phyloP scores from a whole-genome alignment of 2,888 invertebrate species.

The Anthrax anthrax region DNA sequence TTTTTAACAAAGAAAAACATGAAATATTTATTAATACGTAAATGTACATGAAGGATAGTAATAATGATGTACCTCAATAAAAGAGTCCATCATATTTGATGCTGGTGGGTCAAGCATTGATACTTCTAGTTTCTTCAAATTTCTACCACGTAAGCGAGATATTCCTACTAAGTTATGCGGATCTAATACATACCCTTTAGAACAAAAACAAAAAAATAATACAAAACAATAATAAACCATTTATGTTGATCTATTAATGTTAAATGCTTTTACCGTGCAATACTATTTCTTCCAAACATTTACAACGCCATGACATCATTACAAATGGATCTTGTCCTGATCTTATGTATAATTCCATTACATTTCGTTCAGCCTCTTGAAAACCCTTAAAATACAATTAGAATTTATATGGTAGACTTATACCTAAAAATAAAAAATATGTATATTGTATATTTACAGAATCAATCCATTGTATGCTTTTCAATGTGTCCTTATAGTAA shows the following conservation, averaged over 20 bases:
- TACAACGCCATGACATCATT: conserved; percentile 46
- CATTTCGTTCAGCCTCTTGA: conserved; percentile 25
- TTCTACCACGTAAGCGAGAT: conserved; percentile 27
- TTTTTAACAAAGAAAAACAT: no score
- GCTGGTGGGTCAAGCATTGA: conserved; percentile 28
- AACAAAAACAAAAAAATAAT: not conserved
- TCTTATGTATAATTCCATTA: conserved; percentile 23
- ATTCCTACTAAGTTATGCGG: conserved; percentile 32
- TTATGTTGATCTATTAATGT: no score
- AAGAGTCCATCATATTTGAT: conserved; percentile 22
- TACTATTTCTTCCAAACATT: conserved; percentile 38
- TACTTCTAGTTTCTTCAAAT: conserved; percentile 29
- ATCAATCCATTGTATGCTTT: conserved; percentile 33
- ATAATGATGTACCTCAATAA: conserved; percentile 22
- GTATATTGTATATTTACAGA: conserved; percentile 17
- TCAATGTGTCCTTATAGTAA: conserved; percentile 26
- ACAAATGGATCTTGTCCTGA: conserved; percentile 39
- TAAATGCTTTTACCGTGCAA: conserved; percentile 38
- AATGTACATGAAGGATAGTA: no score
- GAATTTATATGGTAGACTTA: no score
- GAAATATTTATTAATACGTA: no score
- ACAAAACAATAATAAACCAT: conserved; percentile 14
- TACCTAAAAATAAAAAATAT: not conserved
- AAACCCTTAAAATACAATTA: conserved; percentile 16
- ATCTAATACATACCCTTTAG: conserved; percentile 26